These are phyloP conservation scores for Lymantria monacha DNA, from an alignment of 2,888 invertebrate species.

Conservation along the genomic window DNA sequence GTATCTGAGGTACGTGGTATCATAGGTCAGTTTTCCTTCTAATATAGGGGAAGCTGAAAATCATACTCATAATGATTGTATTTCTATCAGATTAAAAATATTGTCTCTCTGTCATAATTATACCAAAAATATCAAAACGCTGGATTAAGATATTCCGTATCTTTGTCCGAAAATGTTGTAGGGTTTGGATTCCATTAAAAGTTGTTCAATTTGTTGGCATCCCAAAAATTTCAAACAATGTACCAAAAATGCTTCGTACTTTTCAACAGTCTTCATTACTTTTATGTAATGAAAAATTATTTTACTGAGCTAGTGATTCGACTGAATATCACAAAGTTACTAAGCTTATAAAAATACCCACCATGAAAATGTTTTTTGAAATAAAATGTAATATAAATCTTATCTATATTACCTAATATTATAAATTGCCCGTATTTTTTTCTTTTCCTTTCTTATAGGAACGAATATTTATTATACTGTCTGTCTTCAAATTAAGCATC, in stretches of 20 bases:
- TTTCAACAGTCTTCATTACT: conserved; percentile 9
- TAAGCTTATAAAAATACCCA: neutral
- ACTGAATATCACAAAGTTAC: conserved; percentile 23
- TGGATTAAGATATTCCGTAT: neutral
- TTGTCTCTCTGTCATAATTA: neutral
- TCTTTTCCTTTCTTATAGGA: no score
- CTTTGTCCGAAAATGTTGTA: neutral
- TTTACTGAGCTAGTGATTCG: conserved; percentile 31
- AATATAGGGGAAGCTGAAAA: no score
- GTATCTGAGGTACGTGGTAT: no score
- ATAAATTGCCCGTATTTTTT: no score
- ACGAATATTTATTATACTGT: no score
- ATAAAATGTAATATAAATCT: no score
- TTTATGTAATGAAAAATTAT: conserved; percentile 31
- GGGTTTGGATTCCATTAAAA: conserved; percentile 1
- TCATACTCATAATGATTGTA: neutral
- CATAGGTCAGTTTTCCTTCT: no score
- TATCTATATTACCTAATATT: no score
- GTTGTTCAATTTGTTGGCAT: conserved; percentile 2
- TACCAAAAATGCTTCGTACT: neutral
- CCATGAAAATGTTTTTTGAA: no score
- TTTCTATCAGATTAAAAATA: neutral
- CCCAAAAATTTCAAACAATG: conserved; percentile 1
- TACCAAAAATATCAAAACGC: neutral
- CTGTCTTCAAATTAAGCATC: no score